phyloP scores from a whole-genome alignment of 2,113 vertebrate species.

The Oreochromis aureus region DNA sequence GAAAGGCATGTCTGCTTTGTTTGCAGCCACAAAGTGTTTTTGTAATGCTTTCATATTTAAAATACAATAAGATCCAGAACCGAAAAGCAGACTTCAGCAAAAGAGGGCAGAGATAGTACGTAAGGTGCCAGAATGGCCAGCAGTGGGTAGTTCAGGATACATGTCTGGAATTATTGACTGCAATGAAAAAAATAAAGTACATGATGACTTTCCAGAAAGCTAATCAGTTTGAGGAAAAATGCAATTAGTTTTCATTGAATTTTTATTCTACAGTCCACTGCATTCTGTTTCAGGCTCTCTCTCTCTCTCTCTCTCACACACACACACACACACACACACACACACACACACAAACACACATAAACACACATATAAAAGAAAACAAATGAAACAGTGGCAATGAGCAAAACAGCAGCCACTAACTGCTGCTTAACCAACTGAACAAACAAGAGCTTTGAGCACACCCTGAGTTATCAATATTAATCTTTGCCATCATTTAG shows the following conservation, averaged over 20 bases:
- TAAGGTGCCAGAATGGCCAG: neutral
- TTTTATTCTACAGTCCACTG: neutral
- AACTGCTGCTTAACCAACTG: neutral
- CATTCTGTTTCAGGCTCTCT: neutral
- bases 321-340: neutral
- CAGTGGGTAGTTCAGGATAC: neutral
- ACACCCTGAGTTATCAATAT: neutral
- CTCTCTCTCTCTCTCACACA: neutral
- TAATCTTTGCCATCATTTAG: neutral
- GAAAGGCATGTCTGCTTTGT: slow-evolving; percentile 4
- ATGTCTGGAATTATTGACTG: neutral
- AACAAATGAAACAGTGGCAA: neutral
- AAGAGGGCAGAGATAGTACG: neutral
- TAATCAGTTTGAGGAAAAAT: neutral
- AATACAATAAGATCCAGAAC: neutral
- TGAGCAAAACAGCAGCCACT: neutral
- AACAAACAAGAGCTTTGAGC: neutral
- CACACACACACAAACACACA: neutral
- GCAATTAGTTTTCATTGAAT: neutral
- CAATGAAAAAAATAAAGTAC: neutral
- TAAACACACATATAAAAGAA: neutral
- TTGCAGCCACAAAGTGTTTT: slow-evolving; percentile 1
- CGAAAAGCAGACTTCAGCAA: slow-evolving; percentile 5
- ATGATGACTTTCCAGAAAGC: neutral
- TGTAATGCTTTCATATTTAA: neutral